Evolutionary conservation across 2,113 vertebrate genomes (phyloP), one percentile per base, ranked within the genome.

Genomic region (Mionectes macconnelli): DNA sequence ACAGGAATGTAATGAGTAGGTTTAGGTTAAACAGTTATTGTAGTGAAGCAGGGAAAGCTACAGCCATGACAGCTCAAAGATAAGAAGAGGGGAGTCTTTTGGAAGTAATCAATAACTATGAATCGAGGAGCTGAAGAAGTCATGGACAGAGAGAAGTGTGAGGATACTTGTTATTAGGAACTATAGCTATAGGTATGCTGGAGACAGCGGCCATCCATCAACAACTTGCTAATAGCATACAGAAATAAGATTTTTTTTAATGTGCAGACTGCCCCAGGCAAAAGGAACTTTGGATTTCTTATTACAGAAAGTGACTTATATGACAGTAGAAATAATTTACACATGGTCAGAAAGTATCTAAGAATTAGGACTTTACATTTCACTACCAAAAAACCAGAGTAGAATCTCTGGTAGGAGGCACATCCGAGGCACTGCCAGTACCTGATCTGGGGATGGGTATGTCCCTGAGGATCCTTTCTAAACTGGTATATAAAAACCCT

Each of bases 301-400:
- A 53, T 86, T 92, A 75, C 16, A 90, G 79, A 89, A 89, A 74
- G 64, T 84, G 62, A 95, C 75, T 84, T 86, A 64, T 12, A 73
- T 35, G 55, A 49, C 16, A 76, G 55, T 13, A 95, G 66, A 87
- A 90, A 85, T 90, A 90, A 94, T 91, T 83, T 94, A 18, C n/a
- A 60, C 16, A 3, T 3, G 3, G 12, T 70, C 35, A 76, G 73
- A 69, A 92, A 64, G 27, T 16, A 37, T 73, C 33, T 63, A 63
- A 89, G 69, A 89, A 68, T 45, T 55, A 60, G 80, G 69, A 72
- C 50, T 90, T 95, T 90, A 72, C 45, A 35, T 90, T 45, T 42
- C 20, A 35, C 14, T 87, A 56, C 53, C 35, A 49, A 28, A 84
- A 84, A 90, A 50, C 39, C 44, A 57, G 21, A 57, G 44, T 47